Percentiles rank a stretch among this genome's conserved stretches.
These are phyloP conservation scores for Chaunax sp. DNA, from an alignment of 2,797 vertebrate genomes.

Conservation along the genomic window DNA sequence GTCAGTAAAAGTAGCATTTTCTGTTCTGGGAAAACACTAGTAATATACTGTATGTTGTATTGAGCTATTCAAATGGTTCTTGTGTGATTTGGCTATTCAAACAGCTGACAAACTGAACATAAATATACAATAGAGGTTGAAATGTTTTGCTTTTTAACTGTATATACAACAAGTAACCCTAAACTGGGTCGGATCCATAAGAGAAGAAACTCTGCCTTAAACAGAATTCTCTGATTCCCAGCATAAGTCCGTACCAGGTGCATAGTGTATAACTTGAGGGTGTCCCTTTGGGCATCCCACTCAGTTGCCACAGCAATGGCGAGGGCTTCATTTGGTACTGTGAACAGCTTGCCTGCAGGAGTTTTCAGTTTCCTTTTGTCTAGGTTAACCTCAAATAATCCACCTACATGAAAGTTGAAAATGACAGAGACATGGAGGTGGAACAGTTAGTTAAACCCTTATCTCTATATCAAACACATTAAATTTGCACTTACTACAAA, in stretches of 20 bases:
- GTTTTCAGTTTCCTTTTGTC: conserved; percentile 95
- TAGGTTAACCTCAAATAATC: conserved; percentile 94
- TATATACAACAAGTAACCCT: no score
- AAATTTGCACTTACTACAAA: not conserved
- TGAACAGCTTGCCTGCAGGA: conserved; percentile 93
- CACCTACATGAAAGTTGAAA: conserved; percentile 74
- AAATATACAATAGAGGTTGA: no score
- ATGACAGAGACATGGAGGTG: not conserved
- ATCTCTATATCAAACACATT: not conserved
- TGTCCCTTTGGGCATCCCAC: conserved; percentile 94
- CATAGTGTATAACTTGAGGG: conserved; percentile 95
- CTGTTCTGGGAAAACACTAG: no score
- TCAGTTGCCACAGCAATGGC: conserved; percentile 95
- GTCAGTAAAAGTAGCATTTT: no score
- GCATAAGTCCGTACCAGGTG: conserved; percentile 87
- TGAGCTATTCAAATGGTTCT: no score
- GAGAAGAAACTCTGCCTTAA: not conserved
- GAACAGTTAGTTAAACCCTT: not conserved
- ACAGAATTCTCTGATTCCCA: no score
- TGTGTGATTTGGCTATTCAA: no score
- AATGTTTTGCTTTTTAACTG: no score
- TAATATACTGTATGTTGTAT: no score
- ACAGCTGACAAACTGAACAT: no score
- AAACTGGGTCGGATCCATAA: not conserved
- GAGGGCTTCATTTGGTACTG: conserved; percentile 91